These are phyloP conservation scores for Drosophila tanythrix DNA, from an alignment of 2,888 invertebrate genomes.

Conservation along the genomic window DNA sequence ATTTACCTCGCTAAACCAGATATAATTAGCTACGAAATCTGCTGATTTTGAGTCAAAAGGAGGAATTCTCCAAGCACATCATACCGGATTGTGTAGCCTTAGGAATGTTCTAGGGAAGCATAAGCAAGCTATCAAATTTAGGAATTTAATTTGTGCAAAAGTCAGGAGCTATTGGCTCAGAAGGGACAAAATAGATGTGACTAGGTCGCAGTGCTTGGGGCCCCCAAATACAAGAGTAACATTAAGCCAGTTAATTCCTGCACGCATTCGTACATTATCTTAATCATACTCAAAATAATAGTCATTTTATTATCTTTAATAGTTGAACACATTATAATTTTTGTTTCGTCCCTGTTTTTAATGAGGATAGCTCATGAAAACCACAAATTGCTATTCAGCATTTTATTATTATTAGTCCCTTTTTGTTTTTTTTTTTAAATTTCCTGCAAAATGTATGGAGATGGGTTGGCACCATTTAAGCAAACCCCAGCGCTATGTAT, in stretches of 20 bases:
- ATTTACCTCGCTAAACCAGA: background rate
- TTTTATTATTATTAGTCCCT: background rate
- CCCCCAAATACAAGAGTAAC: background rate
- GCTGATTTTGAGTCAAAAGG: background rate
- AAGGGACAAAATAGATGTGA: background rate
- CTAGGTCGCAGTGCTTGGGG: background rate
- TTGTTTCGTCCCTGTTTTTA: slow-evolving; percentile 32
- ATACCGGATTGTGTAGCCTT: background rate
- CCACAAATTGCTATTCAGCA: slow-evolving; percentile 38
- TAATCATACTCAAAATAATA: background rate
- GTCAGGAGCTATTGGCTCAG: background rate
- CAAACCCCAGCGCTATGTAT: slow-evolving; percentile 31
- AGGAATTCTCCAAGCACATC: background rate
- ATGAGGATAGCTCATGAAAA: slow-evolving; percentile 14
- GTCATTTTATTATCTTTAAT: slow-evolving; percentile 10
- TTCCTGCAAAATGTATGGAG: slow-evolving; percentile 11
- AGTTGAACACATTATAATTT: slow-evolving; percentile 6
- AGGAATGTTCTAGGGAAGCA: background rate
- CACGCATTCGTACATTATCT: background rate
- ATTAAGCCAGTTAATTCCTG: background rate
- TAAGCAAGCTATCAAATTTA: background rate
- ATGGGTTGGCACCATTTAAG: slow-evolving; percentile 29
- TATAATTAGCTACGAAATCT: background rate
- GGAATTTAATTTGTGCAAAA: background rate
- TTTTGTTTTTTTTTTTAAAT: slow-evolving; percentile 18